Base-by-base conservation (phyloP, 2,888 invertebrate genomes). In the Athalia circularis region DNA sequence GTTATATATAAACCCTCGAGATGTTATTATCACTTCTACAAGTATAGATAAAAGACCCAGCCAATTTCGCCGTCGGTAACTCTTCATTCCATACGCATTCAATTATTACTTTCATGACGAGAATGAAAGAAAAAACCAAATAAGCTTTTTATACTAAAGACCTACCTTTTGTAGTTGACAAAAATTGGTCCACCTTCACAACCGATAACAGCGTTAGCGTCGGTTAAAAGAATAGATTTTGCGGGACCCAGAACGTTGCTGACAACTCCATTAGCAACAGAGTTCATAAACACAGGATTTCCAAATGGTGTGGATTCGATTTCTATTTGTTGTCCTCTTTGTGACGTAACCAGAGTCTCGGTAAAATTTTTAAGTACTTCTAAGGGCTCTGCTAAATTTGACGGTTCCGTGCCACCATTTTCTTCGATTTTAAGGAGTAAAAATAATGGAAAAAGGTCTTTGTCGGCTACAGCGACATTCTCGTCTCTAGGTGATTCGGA, bases 151-250 rank as follows among this genome's bases (percentile, higher is more conserved):
- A 29, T 29, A 29, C 29, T 54, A 29, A 13, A 65, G 13, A n/a
- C 65, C 80, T 77, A 86, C 87, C 84, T 82, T 72, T 83, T 78
- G 74, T 79, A 48, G 9, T 81, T 80, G 61, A 86, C 78, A 85
- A 92, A 93, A 47, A 93, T 92, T 0, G 94, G 93, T 15, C 92
- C 93, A 0, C 94, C 94, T 87, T 94, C 94, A 15, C 92, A 92
- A 9, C 94, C 93, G 4, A 93, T 86, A 0, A 92, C 92, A 0
- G 93, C 91, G n/a, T 92, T 91, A 0, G 93, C 92, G 80, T 94
- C 94, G 0, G 92, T 93, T 5, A 94, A 90, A 62, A 94, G 85
- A 3, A 94, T 87, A 54, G 92, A 92, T 3, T 91, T 91, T 62
- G 91, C 85, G 74, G 90, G 90, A 0, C 93, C 93, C 0, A 93